Conservation (phyloP, 2,888 invertebrate genomes). For the Diachrysia chrysitis region DNA sequence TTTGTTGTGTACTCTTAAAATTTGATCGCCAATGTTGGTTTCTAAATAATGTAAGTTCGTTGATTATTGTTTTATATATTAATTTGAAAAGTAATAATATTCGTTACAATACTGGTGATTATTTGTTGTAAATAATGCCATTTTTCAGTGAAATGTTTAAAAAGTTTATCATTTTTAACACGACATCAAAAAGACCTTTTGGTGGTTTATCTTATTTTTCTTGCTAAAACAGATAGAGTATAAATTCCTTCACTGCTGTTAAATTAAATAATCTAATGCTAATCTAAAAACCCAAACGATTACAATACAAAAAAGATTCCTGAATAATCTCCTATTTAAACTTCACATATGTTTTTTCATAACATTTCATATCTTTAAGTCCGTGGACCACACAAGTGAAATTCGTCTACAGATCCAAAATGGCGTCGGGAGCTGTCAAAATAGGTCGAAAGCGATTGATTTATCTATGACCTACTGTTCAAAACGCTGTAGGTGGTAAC, state of each 20-base stretch:
- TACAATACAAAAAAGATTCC: background rate
- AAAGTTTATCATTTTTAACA: too few relatives aligned
- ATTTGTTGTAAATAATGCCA: too few relatives aligned
- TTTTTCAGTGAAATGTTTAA: too few relatives aligned
- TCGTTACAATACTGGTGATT: too few relatives aligned
- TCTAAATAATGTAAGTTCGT: too few relatives aligned
- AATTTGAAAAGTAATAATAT: too few relatives aligned
- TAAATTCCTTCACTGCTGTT: background rate
- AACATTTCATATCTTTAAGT: conserved; percentile 20
- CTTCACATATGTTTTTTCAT: background rate
- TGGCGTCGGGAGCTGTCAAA: conserved; percentile 66
- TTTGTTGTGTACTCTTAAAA: too few relatives aligned
- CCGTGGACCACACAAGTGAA: conserved; percentile 71
- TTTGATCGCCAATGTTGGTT: too few relatives aligned
- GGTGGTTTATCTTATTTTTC: too few relatives aligned
- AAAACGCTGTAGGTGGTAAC: conserved; percentile 59
- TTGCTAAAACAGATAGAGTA: too few relatives aligned
- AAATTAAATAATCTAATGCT: background rate
- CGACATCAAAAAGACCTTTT: too few relatives aligned
- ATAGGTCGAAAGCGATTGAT: conserved; percentile 59
- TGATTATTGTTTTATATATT: too few relatives aligned
- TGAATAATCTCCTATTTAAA: background rate
- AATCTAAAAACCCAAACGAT: background rate
- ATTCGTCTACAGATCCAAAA: conserved; percentile 59
- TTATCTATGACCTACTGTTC: conserved; percentile 52